These are phyloP conservation scores for Baryphthengus martii DNA, from an alignment of 2,113 vertebrate species.

Conservation along the genomic window DNA sequence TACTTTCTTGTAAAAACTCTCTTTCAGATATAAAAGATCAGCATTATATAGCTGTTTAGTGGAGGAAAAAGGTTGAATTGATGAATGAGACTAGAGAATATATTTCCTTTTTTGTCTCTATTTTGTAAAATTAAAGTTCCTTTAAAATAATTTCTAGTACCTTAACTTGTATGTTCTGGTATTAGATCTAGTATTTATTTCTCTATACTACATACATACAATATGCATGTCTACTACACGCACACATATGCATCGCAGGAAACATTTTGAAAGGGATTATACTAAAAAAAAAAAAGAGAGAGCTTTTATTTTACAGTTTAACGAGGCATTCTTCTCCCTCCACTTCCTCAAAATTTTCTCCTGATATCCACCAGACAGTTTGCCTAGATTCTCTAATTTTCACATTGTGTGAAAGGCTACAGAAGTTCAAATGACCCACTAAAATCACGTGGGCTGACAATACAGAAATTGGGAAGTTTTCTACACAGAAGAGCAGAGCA, in stretches of 20 bases:
- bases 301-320: background rate
- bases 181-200: background rate
- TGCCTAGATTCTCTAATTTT: background rate
- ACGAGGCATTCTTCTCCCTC: background rate
- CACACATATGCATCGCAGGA: background rate
- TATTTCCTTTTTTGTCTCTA: background rate
- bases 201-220: background rate
- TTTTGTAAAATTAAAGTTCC: background rate
- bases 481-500: background rate
- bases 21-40: background rate
- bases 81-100: background rate
- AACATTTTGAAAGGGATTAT: background rate
- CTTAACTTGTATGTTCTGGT: background rate
- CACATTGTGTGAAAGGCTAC: background rate
- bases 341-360: background rate
- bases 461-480: background rate
- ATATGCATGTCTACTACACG: background rate
- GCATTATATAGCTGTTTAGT: background rate
- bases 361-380: background rate
- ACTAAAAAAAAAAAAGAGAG: too few relatives aligned
- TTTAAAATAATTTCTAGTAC: background rate
- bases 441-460: background rate
- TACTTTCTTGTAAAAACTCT: background rate
- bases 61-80: background rate
- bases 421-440: background rate